phyloP scores from a whole-genome alignment of 1,140 invertebrate genomes.

The Conopomorpha cramerella region DNA sequence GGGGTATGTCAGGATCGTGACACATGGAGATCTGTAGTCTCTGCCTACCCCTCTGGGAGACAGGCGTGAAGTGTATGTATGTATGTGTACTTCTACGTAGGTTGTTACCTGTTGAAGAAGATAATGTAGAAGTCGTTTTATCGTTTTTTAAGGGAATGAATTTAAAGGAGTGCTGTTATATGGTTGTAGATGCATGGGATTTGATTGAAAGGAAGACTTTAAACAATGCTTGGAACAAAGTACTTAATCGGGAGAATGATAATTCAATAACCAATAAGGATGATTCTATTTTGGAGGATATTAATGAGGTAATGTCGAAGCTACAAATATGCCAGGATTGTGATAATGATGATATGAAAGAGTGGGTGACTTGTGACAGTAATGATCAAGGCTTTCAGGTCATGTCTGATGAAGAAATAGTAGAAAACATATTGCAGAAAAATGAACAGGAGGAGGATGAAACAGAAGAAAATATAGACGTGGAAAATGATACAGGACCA shows the following conservation, averaged over 20 bases:
- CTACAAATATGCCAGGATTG: constrained; percentile 7
- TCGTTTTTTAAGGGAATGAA: no score
- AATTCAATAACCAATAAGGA: constrained; percentile 12
- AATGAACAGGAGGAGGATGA: constrained; percentile 10
- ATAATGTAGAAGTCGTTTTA: no score
- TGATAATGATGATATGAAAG: constrained; percentile 7
- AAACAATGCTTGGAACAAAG: constrained; percentile 23
- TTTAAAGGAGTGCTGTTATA: no score
- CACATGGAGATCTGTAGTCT: no score
- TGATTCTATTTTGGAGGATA: constrained; percentile 8
- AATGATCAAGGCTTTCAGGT: constrained; percentile 13
- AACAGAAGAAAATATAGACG: constrained; percentile 9
- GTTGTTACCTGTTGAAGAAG: no score
- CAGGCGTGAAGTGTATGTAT: no score
- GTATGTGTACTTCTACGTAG: no score
- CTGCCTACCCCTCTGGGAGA: no score
- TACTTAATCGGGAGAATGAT: constrained; percentile 12
- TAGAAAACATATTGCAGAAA: constrained; percentile 12
- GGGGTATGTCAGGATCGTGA: no score
- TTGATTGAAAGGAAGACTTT: constrained; percentile 20
- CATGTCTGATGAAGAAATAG: constrained; percentile 14
- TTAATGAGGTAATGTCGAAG: constrained; percentile 5
- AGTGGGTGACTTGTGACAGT: constrained; percentile 6
- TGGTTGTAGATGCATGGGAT: constrained; percentile 27
- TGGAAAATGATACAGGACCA: constrained; percentile 12